phyloP scores from a whole-genome alignment of 2,797 vertebrate genomes.

The Rhynchotus rufescens region DNA sequence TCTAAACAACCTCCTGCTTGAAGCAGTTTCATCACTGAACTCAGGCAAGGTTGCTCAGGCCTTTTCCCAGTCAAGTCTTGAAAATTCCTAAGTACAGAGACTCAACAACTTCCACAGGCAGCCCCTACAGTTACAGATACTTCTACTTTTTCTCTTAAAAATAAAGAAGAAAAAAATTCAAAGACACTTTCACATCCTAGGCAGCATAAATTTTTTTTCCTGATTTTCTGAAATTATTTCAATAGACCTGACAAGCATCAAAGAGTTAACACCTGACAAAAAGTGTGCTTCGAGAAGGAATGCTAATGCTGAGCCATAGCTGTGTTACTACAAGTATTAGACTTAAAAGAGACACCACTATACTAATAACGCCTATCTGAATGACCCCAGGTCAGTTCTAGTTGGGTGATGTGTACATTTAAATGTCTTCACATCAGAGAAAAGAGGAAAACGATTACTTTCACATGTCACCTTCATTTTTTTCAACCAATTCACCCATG shows the following conservation, averaged over 20 bases:
- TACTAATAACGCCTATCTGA: neutral
- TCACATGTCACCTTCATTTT: neutral
- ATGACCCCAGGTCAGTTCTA: neutral
- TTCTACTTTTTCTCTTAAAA: neutral
- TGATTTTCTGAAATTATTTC: neutral
- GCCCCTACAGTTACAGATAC: neutral
- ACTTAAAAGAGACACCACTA: neutral
- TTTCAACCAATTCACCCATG: neutral
- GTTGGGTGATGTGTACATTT: neutral
- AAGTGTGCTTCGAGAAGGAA: neutral
- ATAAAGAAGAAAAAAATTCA: neutral
- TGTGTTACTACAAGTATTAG: constrained; percentile 5
- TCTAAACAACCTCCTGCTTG: neutral
- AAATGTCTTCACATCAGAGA: constrained; percentile 2
- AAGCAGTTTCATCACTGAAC: neutral
- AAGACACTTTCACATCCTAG: neutral
- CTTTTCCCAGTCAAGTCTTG: neutral
- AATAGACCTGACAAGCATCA: constrained; percentile 34
- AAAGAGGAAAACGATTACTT: neutral
- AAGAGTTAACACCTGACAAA: constrained; percentile 13
- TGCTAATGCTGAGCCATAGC: neutral
- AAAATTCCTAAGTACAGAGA: neutral
- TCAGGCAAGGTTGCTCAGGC: neutral
- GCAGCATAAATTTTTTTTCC: neutral
- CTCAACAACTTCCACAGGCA: neutral